phyloP scores from a whole-genome alignment of 2,797 vertebrate species.

The Varecia variegata region DNA sequence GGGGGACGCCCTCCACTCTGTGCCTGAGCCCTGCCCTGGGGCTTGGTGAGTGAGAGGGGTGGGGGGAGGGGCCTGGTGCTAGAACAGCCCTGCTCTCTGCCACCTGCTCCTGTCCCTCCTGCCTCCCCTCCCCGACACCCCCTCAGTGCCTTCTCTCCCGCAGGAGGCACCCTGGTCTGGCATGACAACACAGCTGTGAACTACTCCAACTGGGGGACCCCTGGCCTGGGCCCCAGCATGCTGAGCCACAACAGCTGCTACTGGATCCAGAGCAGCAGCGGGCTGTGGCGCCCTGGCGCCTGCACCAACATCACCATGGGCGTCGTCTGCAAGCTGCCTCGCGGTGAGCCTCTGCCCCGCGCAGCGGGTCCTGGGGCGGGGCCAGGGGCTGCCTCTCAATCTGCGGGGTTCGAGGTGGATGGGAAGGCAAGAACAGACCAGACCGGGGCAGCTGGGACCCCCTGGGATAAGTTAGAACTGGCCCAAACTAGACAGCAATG shows the following conservation, averaged over 20 bases:
- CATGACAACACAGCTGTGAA: conserved; percentile 90
- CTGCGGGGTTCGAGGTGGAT: no score
- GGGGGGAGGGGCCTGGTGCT: no score
- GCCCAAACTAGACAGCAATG: background rate
- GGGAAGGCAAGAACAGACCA: background rate
- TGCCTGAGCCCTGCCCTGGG: background rate
- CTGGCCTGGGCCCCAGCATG: conserved; percentile 91
- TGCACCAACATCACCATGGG: conserved; percentile 95
- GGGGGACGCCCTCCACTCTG: background rate
- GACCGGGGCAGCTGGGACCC: fast-evolving
- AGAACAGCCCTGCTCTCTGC: background rate
- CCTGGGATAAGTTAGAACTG: background rate
- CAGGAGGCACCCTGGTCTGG: conserved; percentile 93
- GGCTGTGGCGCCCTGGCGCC: conserved; percentile 93
- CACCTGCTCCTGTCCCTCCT: background rate
- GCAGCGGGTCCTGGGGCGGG: fast-evolving
- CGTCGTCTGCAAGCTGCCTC: conserved; percentile 94
- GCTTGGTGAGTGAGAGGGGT: background rate
- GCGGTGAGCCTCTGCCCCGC: conserved; percentile 82
- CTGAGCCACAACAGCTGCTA: conserved; percentile 97
- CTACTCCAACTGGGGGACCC: conserved; percentile 95
- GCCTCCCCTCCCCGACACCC: no score
- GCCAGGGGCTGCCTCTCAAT: fast-evolving
- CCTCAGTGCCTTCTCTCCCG: background rate
- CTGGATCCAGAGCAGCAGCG: conserved; percentile 97